Conservation (phyloP, 2,113 vertebrate genomes). For the Glaucomys volans region DNA sequence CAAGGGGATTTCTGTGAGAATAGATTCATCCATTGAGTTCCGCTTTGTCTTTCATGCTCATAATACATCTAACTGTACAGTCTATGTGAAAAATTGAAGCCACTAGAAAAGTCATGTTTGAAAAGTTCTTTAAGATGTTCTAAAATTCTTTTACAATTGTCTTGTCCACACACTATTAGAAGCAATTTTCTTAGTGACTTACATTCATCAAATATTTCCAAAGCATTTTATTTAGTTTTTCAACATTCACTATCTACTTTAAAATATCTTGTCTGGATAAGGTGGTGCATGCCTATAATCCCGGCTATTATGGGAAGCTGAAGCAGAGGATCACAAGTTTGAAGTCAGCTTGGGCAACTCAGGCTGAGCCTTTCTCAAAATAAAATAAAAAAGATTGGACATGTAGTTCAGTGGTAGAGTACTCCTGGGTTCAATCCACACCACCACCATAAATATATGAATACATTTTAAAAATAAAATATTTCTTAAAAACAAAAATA, state of each 20-base stretch:
- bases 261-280: not conserved
- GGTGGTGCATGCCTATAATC: too few species aligned
- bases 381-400: too few species aligned
- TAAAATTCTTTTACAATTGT: not conserved
- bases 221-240: conserved; percentile 17
- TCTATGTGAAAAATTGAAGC: not conserved
- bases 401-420: too few species aligned
- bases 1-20: not conserved
- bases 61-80: not conserved
- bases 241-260: not conserved
- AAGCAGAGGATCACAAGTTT: too few species aligned
- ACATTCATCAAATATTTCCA: not conserved
- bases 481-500: too few species aligned
- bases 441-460: too few species aligned
- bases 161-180: not conserved
- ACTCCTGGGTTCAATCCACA: too few species aligned
- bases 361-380: too few species aligned
- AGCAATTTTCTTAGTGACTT: conserved; percentile 41
- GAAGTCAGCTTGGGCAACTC: too few species aligned
- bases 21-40: not conserved
- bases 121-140: not conserved
- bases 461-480: not conserved
- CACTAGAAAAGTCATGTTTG: not conserved
- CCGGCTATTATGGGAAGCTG: too few species aligned
- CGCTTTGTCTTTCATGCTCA: not conserved